Evolutionary conservation across 2,888 invertebrate species (phyloP).

Genomic region (Eupithecia subumbrata): DNA sequence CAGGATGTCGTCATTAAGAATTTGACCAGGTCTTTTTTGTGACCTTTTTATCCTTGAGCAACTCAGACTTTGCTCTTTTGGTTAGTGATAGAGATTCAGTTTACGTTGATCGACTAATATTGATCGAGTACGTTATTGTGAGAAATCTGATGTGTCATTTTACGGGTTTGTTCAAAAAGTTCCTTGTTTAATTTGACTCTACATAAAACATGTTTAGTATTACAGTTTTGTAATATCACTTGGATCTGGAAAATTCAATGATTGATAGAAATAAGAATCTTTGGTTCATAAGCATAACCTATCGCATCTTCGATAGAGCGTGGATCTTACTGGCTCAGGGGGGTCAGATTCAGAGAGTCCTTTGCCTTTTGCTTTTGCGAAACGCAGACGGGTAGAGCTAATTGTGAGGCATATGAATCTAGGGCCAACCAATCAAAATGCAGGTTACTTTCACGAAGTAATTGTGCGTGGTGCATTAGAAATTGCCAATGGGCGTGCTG

Average conservation of each 20-base stretch:
- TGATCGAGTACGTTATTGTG: neutral
- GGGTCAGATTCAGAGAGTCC: neutral
- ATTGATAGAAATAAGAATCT: neutral
- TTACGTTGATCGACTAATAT: constrained; percentile 15
- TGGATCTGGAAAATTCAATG: neutral
- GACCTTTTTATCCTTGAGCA: constrained; percentile 4
- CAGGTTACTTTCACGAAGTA: constrained; percentile 21
- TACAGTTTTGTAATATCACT: neutral
- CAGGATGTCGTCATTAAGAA: constrained; percentile 70
- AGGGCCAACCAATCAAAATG: constrained; percentile 5
- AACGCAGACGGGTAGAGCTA: neutral
- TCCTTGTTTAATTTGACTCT: neutral
- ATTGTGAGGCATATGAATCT: neutral
- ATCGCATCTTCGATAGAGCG: neutral
- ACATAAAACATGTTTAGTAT: neutral
- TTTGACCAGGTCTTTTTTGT: constrained; percentile 35
- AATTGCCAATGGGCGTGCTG: constrained; percentile 54
- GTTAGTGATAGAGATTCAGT: constrained; percentile 24
- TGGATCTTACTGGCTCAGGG: neutral
- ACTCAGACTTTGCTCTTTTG: constrained; percentile 20
- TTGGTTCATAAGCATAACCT: too few species aligned
- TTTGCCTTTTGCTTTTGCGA: neutral
- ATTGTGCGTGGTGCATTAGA: constrained; percentile 53
- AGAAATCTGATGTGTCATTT: constrained; percentile 1
- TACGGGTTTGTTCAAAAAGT: neutral